A percentile compares a stretch with the other conserved stretches of the same genome.
Evolutionary conservation across 1,140 invertebrate genomes (phyloP).

Genomic region (Mya arenaria): DNA sequence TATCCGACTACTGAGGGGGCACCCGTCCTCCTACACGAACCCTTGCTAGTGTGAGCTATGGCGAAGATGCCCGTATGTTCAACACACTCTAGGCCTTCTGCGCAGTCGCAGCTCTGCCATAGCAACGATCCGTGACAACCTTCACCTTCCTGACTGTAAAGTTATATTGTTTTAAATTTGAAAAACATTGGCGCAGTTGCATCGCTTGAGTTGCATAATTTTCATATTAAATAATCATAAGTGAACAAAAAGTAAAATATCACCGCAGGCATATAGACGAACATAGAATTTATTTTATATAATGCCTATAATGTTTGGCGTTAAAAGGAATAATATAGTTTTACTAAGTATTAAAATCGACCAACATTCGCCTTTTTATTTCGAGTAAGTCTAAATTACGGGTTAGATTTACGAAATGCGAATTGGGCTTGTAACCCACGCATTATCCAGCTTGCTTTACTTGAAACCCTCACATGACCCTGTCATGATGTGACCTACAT

Average conservation of each 20-base stretch:
- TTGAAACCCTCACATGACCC: too few species aligned
- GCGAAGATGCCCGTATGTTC: slow-evolving; percentile 20
- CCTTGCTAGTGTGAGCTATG: slow-evolving; percentile 21
- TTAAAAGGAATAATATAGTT: too few species aligned
- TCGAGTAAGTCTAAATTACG: too few species aligned
- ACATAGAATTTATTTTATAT: too few species aligned
- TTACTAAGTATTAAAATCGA: too few species aligned
- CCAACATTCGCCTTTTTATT: too few species aligned
- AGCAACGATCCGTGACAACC: slow-evolving; percentile 35
- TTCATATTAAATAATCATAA: neutral
- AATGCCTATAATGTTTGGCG: too few species aligned
- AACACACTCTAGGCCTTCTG: slow-evolving; percentile 17
- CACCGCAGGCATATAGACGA: neutral
- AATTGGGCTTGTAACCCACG: too few species aligned
- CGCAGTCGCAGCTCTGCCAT: slow-evolving; percentile 4
- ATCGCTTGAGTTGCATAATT: neutral
- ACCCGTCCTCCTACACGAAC: neutral
- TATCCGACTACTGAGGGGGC: neutral
- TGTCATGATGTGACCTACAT: too few species aligned
- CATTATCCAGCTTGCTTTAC: too few species aligned
- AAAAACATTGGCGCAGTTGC: neutral
- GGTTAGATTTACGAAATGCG: too few species aligned
- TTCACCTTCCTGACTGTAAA: slow-evolving; percentile 28
- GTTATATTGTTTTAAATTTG: neutral
- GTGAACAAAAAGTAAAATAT: neutral